Evolutionary conservation across 2,797 vertebrate species (phyloP).

Genomic region (Phoxinus dragarum): DNA sequence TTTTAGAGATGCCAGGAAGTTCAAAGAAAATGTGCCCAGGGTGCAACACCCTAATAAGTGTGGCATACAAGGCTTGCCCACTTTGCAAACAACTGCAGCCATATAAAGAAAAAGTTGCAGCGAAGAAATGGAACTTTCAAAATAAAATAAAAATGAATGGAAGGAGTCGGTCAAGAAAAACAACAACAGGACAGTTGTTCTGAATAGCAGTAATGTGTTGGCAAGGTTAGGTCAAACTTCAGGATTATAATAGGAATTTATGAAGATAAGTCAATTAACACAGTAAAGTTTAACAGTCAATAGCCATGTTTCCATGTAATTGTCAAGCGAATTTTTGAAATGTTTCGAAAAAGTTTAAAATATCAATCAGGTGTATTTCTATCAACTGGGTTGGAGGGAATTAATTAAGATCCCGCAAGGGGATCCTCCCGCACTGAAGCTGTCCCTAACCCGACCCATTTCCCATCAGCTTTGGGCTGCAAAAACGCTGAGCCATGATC

Average conservation of each 20-base stretch:
- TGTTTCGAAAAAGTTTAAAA: neutral
- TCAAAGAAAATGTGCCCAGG: neutral
- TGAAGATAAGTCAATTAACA: neutral
- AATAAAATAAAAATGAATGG: slow-evolving; percentile 18
- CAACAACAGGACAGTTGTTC: slow-evolving; percentile 27
- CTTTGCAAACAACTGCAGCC: slow-evolving; percentile 21
- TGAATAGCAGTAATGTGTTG: slow-evolving; percentile 31
- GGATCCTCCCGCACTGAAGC: too few species aligned
- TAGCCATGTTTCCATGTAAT: neutral
- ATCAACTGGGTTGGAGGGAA: neutral
- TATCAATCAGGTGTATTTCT: neutral
- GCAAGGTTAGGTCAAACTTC: slow-evolving; percentile 23
- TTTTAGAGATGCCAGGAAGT: slow-evolving; percentile 24
- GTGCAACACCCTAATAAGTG: slow-evolving; percentile 29
- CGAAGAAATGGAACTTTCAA: neutral
- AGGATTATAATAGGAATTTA: neutral
- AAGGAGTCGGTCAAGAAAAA: slow-evolving; percentile 21
- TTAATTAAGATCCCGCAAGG: neutral
- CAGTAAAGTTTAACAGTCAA: neutral
- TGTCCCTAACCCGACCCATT: too few species aligned
- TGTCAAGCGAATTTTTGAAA: neutral
- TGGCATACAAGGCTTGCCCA: neutral
- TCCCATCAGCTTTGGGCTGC: too few species aligned
- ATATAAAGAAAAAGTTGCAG: neutral
- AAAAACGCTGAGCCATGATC: too few species aligned